Percentiles rank a stretch among this genome's conserved stretches.
These are phyloP conservation scores for Phylloscopus trochiloides DNA, from an alignment of 2,113 vertebrate species.

Conservation along the genomic window DNA sequence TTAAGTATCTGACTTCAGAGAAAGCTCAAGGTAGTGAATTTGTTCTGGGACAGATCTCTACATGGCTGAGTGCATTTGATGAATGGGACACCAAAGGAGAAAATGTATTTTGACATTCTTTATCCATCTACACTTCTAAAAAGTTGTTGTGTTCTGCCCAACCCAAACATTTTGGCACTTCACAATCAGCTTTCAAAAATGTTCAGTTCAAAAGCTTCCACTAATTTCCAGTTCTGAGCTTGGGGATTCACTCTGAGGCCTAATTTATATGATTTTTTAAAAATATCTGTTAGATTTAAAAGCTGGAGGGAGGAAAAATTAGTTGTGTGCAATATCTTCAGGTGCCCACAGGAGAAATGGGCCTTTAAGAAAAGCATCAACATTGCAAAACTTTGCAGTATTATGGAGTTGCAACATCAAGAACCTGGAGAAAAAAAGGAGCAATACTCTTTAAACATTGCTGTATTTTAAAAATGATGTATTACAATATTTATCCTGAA, in stretches of 20 bases:
- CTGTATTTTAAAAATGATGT: not conserved
- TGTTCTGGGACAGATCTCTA: not conserved
- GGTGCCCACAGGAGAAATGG: not conserved
- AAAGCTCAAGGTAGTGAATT: not conserved
- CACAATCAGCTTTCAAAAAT: rapidly evolving
- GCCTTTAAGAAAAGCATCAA: not conserved
- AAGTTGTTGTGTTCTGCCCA: not conserved
- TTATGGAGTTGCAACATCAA: not conserved
- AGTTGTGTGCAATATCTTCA: not conserved
- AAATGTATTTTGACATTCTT: not conserved
- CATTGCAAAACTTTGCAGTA: not conserved
- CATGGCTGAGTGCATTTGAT: not conserved
- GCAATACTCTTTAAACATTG: not conserved
- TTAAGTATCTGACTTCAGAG: not conserved
- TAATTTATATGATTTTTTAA: not conserved
- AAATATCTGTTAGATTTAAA: not conserved
- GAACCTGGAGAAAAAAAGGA: not conserved
- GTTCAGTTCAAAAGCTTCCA: not conserved
- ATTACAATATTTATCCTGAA: not conserved
- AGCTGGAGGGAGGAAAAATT: not conserved
- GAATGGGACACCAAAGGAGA: not conserved
- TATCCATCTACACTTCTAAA: not conserved
- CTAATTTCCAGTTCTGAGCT: not conserved
- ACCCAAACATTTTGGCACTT: not conserved
- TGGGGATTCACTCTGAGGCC: not conserved